A percentile compares a stretch with the other conserved stretches of the same genome.
These are phyloP conservation scores for Paramisgurnus dabryanus DNA, from an alignment of 2,113 vertebrate species.

Conservation along the genomic window DNA sequence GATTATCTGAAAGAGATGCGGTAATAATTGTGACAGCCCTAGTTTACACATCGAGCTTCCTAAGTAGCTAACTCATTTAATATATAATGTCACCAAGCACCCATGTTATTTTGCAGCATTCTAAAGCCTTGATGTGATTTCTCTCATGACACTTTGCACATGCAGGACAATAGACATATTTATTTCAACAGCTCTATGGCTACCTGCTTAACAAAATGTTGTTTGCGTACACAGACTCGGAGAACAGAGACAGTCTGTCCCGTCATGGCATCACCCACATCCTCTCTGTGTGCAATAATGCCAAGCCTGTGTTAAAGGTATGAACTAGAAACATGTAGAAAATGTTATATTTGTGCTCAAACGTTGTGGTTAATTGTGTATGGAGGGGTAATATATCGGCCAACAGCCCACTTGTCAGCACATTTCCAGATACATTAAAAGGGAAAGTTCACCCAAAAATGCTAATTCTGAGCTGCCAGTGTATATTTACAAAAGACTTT, in stretches of 20 bases:
- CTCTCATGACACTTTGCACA: background rate
- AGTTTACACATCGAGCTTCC: no score
- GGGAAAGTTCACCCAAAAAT: no score
- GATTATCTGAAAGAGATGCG: no score
- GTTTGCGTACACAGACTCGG: constrained; percentile 74
- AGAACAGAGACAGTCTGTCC: constrained; percentile 78
- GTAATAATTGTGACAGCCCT: no score
- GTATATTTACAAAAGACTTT: no score
- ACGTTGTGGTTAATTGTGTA: background rate
- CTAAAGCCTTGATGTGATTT: no score
- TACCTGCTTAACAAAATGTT: background rate
- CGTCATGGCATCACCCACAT: constrained; percentile 85
- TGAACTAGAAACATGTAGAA: constrained; percentile 34
- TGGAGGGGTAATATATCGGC: background rate
- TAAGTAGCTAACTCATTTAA: no score
- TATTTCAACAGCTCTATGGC: background rate
- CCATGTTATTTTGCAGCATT: no score
- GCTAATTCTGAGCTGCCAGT: no score
- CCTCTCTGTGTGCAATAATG: constrained; percentile 81
- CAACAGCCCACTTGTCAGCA: no score
- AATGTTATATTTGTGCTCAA: background rate
- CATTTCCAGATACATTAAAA: no score
- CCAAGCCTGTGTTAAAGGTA: constrained; percentile 81
- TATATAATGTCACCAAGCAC: no score
- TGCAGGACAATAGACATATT: background rate